Conservation (phyloP, 2,888 invertebrate genomes). For the Scaptomyza flava region DNA sequence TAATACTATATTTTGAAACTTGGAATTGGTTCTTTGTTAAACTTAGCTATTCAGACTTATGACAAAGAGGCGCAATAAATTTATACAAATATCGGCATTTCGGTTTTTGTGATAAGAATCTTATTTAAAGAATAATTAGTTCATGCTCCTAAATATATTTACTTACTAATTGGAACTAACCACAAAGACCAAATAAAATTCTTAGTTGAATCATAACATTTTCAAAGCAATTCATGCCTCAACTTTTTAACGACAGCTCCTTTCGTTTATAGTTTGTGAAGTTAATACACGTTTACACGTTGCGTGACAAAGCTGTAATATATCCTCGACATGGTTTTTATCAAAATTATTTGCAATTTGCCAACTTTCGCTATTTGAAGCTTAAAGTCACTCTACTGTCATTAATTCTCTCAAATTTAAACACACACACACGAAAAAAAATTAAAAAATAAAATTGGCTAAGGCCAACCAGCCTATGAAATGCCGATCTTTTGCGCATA, state of each 20-base stretch:
- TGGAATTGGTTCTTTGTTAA: too few relatives aligned
- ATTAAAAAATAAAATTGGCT: not conserved
- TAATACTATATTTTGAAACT: not conserved
- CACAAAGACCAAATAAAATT: too few relatives aligned
- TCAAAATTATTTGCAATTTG: slow-evolving; percentile 13
- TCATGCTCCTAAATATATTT: too few relatives aligned
- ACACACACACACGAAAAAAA: slow-evolving; percentile 1
- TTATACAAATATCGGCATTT: too few relatives aligned
- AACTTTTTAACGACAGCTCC: not conserved
- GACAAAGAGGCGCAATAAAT: too few relatives aligned
- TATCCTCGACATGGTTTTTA: not conserved
- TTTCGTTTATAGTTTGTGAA: not conserved
- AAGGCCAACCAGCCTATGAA: slow-evolving; percentile 23
- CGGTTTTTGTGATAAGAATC: too few relatives aligned
- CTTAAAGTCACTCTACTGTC: slow-evolving; percentile 40
- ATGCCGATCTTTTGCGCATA: slow-evolving; percentile 40
- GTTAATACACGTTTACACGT: not conserved
- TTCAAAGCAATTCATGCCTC: not conserved
- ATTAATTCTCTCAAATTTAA: slow-evolving; percentile 60
- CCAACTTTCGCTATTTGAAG: slow-evolving; percentile 56
- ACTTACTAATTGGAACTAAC: too few relatives aligned
- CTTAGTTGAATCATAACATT: too few relatives aligned
- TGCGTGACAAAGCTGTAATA: slow-evolving; percentile 9
- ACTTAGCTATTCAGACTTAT: too few relatives aligned
- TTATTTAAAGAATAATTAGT: too few relatives aligned